Evolutionary conservation across 2,113 vertebrate genomes (phyloP).

Genomic region (Anthoscopus minutus): DNA sequence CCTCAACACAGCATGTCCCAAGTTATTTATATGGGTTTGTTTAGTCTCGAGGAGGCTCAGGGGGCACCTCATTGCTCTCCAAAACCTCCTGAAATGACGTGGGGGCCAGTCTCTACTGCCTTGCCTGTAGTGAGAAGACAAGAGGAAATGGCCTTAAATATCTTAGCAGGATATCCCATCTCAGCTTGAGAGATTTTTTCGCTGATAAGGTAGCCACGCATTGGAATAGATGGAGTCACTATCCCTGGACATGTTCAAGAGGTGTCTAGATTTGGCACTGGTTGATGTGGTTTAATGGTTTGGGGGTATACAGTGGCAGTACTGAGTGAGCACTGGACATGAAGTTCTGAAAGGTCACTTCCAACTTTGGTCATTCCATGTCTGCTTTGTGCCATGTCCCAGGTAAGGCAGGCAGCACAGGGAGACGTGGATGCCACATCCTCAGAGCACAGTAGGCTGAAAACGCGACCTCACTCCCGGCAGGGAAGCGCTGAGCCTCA

Average conservation of each 20-base stretch:
- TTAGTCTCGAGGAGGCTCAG: not conserved
- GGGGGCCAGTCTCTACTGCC: rapidly evolving
- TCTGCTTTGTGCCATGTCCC: not conserved
- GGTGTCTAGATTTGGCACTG: not conserved
- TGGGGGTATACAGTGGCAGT: not conserved
- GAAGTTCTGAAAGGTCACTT: not conserved
- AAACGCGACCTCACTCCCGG: rapidly evolving
- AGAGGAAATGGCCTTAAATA: not conserved
- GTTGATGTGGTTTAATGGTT: not conserved
- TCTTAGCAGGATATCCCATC: too few relatives aligned
- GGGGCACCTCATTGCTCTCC: not conserved
- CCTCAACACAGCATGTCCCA: not conserved
- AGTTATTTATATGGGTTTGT: not conserved
- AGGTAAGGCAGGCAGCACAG: rapidly evolving
- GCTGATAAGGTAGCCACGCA: not conserved
- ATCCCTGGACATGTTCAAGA: not conserved
- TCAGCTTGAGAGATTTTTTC: not conserved
- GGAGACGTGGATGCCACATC: rapidly evolving
- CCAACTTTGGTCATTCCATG: not conserved
- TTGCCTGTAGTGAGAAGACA: not conserved
- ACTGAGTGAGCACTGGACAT: not conserved
- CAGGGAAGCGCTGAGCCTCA: not conserved
- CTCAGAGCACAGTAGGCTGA: too few relatives aligned
- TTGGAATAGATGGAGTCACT: not conserved
- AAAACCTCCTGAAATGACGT: not conserved